Evolutionary conservation across 2,888 invertebrate species (phyloP), one percentile per base, ranked within the genome.

Genomic region (Barypeithes pellucidus): DNA sequence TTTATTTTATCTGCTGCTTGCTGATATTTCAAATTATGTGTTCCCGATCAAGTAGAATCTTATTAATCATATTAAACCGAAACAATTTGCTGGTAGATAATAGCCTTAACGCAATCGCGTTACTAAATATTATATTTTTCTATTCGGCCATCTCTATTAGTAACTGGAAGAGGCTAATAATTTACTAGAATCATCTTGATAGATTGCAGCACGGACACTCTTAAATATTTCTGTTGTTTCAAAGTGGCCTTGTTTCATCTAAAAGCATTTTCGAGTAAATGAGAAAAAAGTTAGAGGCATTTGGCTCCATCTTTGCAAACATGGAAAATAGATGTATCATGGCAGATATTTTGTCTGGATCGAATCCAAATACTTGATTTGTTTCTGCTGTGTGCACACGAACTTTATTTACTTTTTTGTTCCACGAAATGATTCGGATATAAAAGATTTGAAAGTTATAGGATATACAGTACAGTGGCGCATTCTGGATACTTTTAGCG

Each of bases 341-440:
- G 33, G 54, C 54, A 57, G 54, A 57, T 57, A 57, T 57, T 52
- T 57, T 33, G 33, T 57, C 33, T 57, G 54, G 54, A 57, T 57
- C 29, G 33, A 16, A 33, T 57, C 33, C 54, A 57, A 57, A 16
- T 33, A 14, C 14, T 57, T 33, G 33, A 57, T 57, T 57, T 33
- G 54, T 11, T 57, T 57, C 18, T 57, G 54, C 33, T 57, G 33
- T 33, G 33, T 57, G 50, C 24, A 50, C n/a, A 50, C 1, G 50
- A 24, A 50, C 20, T 50, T 50, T 22, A 50, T 50, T 50, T 50
- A n/a, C 50, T 24, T 24, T 24, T 50, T 24, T 20, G 18, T 50
- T n/a, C 12, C 12, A 8, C 2, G 9, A 39, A 39, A 39, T 39
- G 7, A 39, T n/a, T 1, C n/a, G 39, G 3, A 39, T n/a, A 39